Percentiles rank a stretch among this genome's conserved stretches.
phyloP scores from a whole-genome alignment of 2,113 vertebrate genomes.

The Euleptes europaea region DNA sequence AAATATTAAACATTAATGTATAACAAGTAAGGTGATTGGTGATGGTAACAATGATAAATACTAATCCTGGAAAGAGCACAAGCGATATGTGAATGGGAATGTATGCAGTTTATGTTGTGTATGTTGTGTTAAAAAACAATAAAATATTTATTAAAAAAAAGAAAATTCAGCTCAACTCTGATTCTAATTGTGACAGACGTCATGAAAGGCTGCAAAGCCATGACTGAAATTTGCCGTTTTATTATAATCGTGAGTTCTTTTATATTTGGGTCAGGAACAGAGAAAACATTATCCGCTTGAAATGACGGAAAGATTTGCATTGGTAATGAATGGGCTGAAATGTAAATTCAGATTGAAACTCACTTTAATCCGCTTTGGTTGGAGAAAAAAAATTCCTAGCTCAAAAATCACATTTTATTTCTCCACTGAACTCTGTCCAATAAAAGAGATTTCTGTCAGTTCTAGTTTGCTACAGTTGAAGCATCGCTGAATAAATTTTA shows the following conservation, averaged over 20 bases:
- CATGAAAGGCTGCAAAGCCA: neutral
- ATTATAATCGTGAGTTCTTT: neutral
- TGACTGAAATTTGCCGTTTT: neutral
- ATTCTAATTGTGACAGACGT: neutral
- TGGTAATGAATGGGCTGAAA: neutral
- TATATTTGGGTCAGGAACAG: neutral
- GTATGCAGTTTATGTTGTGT: too few species aligned
- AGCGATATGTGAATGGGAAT: too few species aligned
- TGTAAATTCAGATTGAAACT: neutral
- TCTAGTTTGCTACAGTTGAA: neutral
- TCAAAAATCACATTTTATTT: neutral
- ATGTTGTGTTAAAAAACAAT: too few species aligned
- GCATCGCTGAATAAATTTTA: neutral
- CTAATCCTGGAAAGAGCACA: too few species aligned
- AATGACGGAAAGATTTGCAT: neutral
- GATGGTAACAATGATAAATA: too few species aligned
- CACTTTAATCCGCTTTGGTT: neutral
- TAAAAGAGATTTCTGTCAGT: neutral
- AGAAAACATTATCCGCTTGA: neutral
- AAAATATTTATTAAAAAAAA: too few species aligned
- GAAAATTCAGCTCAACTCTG: neutral
- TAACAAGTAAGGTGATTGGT: too few species aligned
- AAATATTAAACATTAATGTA: too few species aligned
- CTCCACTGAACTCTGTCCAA: neutral
- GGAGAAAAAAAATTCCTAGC: too few species aligned